phyloP scores from a whole-genome alignment of 2,888 invertebrate species.

The Nemotelus nigrinus region DNA sequence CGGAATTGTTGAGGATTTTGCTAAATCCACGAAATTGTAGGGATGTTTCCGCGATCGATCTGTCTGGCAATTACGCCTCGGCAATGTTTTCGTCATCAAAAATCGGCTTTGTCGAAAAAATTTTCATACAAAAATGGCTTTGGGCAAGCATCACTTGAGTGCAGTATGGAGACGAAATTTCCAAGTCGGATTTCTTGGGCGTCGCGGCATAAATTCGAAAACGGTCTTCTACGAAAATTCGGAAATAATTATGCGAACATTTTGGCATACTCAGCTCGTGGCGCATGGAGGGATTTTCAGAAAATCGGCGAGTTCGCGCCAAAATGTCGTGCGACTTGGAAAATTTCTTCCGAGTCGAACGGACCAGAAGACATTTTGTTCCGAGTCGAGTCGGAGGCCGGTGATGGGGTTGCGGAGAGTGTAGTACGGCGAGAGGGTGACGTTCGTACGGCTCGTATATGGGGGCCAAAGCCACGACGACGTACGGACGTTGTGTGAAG shows the following conservation, averaged over 20 bases:
- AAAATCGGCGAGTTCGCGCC: constrained; percentile 49
- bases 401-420: constrained; percentile 11
- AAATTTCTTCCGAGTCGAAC: constrained; percentile 20
- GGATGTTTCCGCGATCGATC: background rate
- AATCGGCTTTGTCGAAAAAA: constrained; percentile 42
- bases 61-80: constrained; percentile 48
- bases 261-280: constrained; percentile 45
- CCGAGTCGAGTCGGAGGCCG: constrained; percentile 25
- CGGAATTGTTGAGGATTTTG: constrained; percentile 35
- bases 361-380: constrained; percentile 43
- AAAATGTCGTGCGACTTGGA: constrained; percentile 47
- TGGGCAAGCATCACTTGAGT: constrained; percentile 49
- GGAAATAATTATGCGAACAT: constrained; percentile 49
- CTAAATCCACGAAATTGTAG: constrained; percentile 32
- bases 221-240: constrained; percentile 51
- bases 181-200: constrained; percentile 45
- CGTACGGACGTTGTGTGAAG: background rate
- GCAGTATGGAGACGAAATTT: constrained; percentile 47
- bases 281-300: constrained; percentile 42
- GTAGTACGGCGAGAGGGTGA: background rate
- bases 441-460: background rate
- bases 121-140: constrained; percentile 51
- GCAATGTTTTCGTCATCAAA: constrained; percentile 52
- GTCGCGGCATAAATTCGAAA: constrained; percentile 39
- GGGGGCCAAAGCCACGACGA: background rate